Percentiles rank a stretch among this genome's conserved stretches.
phyloP scores from a whole-genome alignment of 2,113 vertebrate genomes.

The Calidris pygmaea region DNA sequence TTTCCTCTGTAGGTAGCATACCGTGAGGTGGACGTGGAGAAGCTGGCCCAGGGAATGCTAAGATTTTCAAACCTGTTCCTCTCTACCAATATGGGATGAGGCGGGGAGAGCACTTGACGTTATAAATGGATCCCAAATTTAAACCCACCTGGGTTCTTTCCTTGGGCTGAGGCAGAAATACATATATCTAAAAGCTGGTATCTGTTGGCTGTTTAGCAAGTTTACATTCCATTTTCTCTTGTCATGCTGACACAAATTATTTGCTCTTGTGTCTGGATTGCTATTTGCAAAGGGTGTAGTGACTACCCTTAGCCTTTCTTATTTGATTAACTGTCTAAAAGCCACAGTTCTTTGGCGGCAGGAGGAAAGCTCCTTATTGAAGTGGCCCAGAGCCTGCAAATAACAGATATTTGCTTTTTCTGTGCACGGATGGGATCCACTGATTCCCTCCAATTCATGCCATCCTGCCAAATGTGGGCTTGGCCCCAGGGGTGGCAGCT shows the following conservation, averaged over 20 bases:
- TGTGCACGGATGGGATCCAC: neutral
- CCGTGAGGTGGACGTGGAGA: neutral
- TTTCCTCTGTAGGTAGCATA: neutral
- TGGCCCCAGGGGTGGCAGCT: neutral
- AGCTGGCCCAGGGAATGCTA: neutral
- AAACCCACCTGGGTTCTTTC: neutral
- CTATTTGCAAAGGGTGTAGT: constrained; percentile 28
- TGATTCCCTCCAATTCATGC: neutral
- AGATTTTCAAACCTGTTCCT: neutral
- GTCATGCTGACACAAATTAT: constrained; percentile 30
- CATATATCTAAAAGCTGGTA: neutral
- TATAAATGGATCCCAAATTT: neutral
- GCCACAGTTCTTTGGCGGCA: neutral
- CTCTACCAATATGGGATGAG: neutral
- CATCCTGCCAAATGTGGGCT: accelerated
- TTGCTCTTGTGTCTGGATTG: constrained; percentile 35
- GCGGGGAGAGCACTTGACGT: accelerated
- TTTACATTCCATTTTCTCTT: constrained; percentile 43
- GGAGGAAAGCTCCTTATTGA: neutral
- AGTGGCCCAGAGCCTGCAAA: neutral
- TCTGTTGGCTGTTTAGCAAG: constrained; percentile 17
- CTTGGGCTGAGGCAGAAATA: neutral
- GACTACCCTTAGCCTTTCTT: neutral
- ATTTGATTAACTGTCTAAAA: constrained; percentile 25
- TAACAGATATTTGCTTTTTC: neutral